phyloP scores from a whole-genome alignment of 1,140 invertebrate genomes.

The Drosophila oshimai region DNA sequence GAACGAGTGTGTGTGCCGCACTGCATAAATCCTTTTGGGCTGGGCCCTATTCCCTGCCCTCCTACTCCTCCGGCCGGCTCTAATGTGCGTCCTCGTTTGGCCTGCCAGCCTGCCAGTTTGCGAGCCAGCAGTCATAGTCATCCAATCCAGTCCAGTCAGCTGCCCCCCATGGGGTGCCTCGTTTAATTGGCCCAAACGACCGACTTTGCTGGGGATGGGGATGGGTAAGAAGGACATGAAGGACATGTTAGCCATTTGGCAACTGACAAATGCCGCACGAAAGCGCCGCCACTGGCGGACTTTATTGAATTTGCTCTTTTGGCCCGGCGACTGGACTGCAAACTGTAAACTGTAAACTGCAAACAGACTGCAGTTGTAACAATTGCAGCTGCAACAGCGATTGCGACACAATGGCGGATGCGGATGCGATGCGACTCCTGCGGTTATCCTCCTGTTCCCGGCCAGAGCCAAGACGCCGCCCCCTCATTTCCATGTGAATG shows the following conservation, averaged over 20 bases:
- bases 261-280: slow-evolving; percentile 46
- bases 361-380: slow-evolving; percentile 4
- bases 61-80: slow-evolving; percentile 17
- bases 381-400: slow-evolving; percentile 3
- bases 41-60: background rate
- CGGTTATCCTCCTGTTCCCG: slow-evolving; percentile 33
- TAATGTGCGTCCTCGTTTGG: slow-evolving; percentile 72
- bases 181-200: slow-evolving; percentile 43
- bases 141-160: slow-evolving; percentile 12
- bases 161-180: slow-evolving; percentile 19
- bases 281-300: slow-evolving; percentile 18
- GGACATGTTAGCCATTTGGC: slow-evolving; percentile 47
- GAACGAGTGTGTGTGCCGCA: slow-evolving; percentile 45
- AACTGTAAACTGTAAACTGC: background rate
- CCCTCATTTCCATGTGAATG: slow-evolving; percentile 52
- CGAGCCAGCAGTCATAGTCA: no score
- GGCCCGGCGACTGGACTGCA: background rate
- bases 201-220: slow-evolving; percentile 1
- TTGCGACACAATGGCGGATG: slow-evolving; percentile 37
- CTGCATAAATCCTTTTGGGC: slow-evolving; percentile 56
- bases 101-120: slow-evolving; percentile 40
- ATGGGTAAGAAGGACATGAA: slow-evolving; percentile 10
- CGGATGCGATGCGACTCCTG: slow-evolving; percentile 26
- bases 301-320: slow-evolving; percentile 45
- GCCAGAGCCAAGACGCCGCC: slow-evolving; percentile 22